Conservation (phyloP, 2,113 vertebrate genomes). For the Panthera leo region DNA sequence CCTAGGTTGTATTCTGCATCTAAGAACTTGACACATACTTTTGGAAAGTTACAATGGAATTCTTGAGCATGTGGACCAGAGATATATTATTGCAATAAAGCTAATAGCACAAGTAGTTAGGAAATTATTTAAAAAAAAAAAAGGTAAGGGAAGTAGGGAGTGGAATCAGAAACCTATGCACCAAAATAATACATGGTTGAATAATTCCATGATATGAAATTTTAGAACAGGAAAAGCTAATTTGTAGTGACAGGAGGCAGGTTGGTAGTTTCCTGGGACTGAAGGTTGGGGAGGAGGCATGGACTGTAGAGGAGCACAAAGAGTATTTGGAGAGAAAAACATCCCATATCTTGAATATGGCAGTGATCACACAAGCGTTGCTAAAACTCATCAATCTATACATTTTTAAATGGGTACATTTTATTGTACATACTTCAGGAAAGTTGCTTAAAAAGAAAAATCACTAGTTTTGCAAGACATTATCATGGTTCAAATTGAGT, state of each 20-base stretch:
- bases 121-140: not conserved
- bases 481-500: not conserved
- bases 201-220: not conserved
- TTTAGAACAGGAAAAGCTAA: not conserved
- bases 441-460: not conserved
- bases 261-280: not conserved
- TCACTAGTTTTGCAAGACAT: not conserved
- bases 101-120: not conserved
- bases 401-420: not conserved
- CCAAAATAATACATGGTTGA: not conserved
- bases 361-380: not conserved
- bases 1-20: not conserved
- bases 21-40: not conserved
- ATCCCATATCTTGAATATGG: not conserved
- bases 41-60: not conserved
- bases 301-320: not conserved
- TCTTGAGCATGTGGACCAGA: not conserved
- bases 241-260: not conserved
- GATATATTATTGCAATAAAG: not conserved
- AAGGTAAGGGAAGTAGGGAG: not conserved
- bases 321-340: not conserved
- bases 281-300: fast-evolving
- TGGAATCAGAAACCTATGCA: not conserved
- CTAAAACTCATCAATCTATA: not conserved
- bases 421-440: not conserved